These are phyloP conservation scores for Gallirallus australis DNA, from an alignment of 2,797 vertebrate genomes.

Conservation along the genomic window DNA sequence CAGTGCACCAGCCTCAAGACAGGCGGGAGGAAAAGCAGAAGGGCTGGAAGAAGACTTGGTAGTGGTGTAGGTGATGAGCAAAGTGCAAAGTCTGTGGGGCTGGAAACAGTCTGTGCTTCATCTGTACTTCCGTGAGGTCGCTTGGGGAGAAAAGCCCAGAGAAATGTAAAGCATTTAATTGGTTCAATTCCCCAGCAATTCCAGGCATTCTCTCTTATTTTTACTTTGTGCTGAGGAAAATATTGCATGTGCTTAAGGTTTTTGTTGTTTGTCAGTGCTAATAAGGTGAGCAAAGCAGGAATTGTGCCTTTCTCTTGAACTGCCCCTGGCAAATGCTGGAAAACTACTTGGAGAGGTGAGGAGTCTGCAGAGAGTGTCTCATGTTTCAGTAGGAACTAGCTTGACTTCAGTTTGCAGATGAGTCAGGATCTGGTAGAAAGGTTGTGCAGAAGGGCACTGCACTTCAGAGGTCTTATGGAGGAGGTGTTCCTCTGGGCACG, in stretches of 20 bases:
- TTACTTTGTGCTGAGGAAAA: not conserved
- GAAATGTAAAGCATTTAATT: slow-evolving; percentile 45
- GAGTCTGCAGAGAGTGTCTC: not conserved
- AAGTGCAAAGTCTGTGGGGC: not conserved
- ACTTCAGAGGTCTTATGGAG: not conserved
- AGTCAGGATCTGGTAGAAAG: slow-evolving; percentile 9
- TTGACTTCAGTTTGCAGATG: not conserved
- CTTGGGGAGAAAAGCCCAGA: not conserved
- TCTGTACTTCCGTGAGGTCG: not conserved
- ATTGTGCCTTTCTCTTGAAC: not conserved
- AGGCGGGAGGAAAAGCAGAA: not conserved
- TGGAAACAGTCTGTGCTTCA: not conserved
- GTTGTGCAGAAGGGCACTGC: not conserved
- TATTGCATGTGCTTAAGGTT: not conserved
- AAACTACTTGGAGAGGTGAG: not conserved
- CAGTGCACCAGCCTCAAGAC: not conserved
- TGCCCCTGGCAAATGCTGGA: slow-evolving; percentile 17
- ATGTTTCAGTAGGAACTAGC: slow-evolving; percentile 7
- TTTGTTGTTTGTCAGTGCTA: not conserved
- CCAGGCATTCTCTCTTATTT: slow-evolving; percentile 47
- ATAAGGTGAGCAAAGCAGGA: not conserved
- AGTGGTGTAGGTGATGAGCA: not conserved
- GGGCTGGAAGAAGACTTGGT: not conserved
- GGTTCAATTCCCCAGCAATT: slow-evolving; percentile 33
- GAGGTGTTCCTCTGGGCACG: accelerated